phyloP scores from a whole-genome alignment of 2,888 invertebrate species.

The Dryococelus australis region DNA sequence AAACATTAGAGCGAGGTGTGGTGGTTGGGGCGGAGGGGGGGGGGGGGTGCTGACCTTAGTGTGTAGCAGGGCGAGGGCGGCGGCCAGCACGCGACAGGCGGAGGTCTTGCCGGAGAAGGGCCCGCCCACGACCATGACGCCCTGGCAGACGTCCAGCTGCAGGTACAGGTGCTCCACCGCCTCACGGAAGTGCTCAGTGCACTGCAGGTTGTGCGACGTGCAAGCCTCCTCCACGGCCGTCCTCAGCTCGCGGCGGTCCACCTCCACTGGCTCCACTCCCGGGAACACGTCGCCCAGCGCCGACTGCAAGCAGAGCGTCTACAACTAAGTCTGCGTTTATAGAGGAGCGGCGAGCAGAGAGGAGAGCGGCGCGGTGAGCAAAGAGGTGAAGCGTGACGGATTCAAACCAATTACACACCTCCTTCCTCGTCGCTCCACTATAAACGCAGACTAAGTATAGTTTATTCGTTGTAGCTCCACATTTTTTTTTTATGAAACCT shows the following conservation, averaged over 20 bases:
- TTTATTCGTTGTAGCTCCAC: not conserved
- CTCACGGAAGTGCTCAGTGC: conserved; percentile 84
- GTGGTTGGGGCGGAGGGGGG: too few species aligned
- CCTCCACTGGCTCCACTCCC: conserved; percentile 76
- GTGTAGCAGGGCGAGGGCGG: conserved; percentile 77
- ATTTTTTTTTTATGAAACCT: too few species aligned
- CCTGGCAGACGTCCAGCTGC: conserved; percentile 94
- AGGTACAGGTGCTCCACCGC: conserved; percentile 92
- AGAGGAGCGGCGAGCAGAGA: too few species aligned
- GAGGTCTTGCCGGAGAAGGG: conserved; percentile 94
- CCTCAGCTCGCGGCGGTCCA: conserved; percentile 80
- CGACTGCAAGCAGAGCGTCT: too few species aligned
- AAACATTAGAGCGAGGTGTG: too few species aligned
- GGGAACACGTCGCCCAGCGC: conserved; percentile 95
- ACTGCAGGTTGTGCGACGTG: conserved; percentile 78
- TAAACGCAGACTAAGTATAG: too few species aligned
- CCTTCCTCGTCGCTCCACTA: not conserved
- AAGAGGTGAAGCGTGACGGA: too few species aligned
- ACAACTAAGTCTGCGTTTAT: too few species aligned
- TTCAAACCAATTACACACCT: too few species aligned
- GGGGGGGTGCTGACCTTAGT: conserved; percentile 64
- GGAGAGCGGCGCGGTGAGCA: too few species aligned
- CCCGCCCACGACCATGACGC: conserved; percentile 91
- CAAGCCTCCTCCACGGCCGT: conserved; percentile 71
- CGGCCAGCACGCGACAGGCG: conserved; percentile 83